Evolutionary conservation across 1,140 invertebrate species (phyloP).

Genomic region (Drosophila busckii): DNA sequence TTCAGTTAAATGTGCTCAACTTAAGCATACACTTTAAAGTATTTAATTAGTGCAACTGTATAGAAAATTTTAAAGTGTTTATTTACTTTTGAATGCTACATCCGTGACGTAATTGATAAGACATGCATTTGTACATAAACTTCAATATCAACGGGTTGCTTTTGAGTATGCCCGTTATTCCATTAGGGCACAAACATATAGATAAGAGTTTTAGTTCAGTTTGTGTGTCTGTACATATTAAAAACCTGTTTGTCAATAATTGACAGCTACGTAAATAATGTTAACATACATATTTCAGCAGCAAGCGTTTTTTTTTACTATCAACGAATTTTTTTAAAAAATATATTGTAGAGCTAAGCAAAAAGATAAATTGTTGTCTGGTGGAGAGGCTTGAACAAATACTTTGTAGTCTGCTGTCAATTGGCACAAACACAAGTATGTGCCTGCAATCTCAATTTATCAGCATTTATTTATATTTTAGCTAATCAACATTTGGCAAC

Average conservation of each 20-base stretch:
- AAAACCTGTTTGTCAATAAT: constrained; percentile 64
- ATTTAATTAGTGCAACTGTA: no score
- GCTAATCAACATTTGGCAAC: constrained; percentile 36
- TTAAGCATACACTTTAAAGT: no score
- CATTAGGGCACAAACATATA: constrained; percentile 18
- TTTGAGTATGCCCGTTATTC: constrained; percentile 26
- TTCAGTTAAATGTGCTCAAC: no score
- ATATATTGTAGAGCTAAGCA: no score
- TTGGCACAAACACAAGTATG: no score
- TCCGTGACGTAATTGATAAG: constrained; percentile 62
- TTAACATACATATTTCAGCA: constrained; percentile 50
- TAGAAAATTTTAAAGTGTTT: no score
- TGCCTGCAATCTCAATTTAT: neutral
- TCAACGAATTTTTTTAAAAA: neutral
- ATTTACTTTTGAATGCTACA: constrained; percentile 4
- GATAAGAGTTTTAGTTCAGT: constrained; percentile 32
- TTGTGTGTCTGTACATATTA: constrained; percentile 2
- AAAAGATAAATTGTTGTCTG: no score
- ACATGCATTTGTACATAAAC: constrained; percentile 1
- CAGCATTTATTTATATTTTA: constrained; percentile 8
- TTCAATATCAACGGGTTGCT: constrained; percentile 12
- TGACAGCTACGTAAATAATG: constrained; percentile 66
- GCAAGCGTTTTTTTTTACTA: constrained; percentile 5
- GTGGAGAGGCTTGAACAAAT: no score
- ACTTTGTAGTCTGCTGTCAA: no score